Evolutionary conservation across 2,797 vertebrate genomes (phyloP).

Genomic region (Microcaecilia unicolor): DNA sequence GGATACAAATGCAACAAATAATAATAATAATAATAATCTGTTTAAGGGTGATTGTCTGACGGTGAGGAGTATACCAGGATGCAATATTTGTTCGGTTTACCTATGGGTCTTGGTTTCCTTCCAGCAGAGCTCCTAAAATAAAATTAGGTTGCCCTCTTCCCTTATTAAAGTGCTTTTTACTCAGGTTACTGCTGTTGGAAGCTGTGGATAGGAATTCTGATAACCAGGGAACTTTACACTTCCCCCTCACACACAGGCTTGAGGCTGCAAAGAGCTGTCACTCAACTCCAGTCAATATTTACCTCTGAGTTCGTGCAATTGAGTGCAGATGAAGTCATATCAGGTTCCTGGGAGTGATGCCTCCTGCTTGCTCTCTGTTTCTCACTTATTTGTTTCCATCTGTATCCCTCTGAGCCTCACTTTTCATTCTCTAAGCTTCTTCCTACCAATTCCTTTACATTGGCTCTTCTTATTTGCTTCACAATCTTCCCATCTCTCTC

Average conservation of each 20-base stretch:
- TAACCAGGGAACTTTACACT: too few relatives aligned
- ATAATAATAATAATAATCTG: too few relatives aligned
- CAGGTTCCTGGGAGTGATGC: neutral
- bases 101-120: neutral
- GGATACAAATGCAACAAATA: too few relatives aligned
- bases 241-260: neutral
- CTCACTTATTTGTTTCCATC: too few relatives aligned
- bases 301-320: neutral
- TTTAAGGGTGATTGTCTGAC: neutral
- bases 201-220: neutral
- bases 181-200: rapidly evolving
- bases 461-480: neutral
- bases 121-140: neutral
- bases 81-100: neutral
- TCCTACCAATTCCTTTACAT: too few relatives aligned
- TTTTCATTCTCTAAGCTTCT: too few relatives aligned
- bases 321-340: neutral
- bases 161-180: too few relatives aligned
- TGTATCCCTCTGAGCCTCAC: too few relatives aligned
- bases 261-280: neutral
- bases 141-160: neutral
- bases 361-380: neutral
- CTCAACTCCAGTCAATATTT: slow-evolving; percentile 1
- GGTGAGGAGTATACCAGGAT: neutral
- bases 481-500: neutral